A percentile compares a stretch with the other conserved stretches of the same genome.
phyloP scores from a whole-genome alignment of 2,113 vertebrate genomes.

The Forbesichthys agassizii region DNA sequence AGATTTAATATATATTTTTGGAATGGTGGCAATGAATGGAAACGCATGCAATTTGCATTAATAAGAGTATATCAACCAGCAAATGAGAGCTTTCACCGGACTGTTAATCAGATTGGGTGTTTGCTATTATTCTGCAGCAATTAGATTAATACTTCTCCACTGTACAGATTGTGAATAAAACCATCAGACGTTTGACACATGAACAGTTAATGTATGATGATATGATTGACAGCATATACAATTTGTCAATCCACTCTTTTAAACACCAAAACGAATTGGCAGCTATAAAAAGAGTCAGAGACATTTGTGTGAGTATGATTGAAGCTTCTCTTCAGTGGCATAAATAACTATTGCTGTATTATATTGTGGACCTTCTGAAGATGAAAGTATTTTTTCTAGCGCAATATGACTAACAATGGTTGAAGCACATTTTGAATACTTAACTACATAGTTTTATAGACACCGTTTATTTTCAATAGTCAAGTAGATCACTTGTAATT shows the following conservation, averaged over 20 bases:
- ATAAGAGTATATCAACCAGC: constrained; percentile 25
- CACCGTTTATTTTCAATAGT: too few relatives aligned
- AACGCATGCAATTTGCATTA: constrained; percentile 30
- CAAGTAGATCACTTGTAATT: too few relatives aligned
- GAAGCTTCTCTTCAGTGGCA: neutral
- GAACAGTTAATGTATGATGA: too few relatives aligned
- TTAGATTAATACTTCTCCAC: neutral
- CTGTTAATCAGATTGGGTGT: constrained; percentile 30
- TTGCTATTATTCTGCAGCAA: constrained; percentile 17
- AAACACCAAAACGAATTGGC: neutral
- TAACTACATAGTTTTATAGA: too few relatives aligned
- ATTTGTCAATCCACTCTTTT: too few relatives aligned
- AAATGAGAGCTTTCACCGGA: constrained; percentile 20
- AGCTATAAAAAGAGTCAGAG: neutral
- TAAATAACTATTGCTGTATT: neutral
- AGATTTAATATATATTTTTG: constrained; percentile 19
- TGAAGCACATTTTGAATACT: too few relatives aligned
- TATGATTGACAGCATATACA: too few relatives aligned
- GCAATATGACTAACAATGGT: too few relatives aligned
- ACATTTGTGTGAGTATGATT: constrained; percentile 1
- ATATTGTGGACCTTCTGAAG: neutral
- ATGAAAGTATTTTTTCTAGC: neutral
- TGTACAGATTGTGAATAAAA: too few relatives aligned
- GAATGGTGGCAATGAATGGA: neutral
- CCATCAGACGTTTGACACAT: too few relatives aligned